Conservation (phyloP, 2,888 invertebrate species). For the Achlya flavicornis region DNA sequence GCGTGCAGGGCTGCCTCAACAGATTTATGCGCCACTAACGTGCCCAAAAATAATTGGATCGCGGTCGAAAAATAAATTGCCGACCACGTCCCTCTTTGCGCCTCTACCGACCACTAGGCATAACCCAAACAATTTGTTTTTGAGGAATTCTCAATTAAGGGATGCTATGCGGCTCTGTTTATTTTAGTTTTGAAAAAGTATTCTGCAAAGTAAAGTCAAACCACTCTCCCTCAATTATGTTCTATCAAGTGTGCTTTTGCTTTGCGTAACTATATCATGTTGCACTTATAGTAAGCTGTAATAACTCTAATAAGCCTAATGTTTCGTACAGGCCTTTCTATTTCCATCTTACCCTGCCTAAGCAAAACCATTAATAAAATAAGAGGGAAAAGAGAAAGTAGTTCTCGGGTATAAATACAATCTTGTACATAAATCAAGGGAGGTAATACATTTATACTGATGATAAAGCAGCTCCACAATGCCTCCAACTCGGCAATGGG, state of each 20-base stretch:
- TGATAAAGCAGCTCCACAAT: slow-evolving; percentile 9
- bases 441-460: slow-evolving; percentile 10
- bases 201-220: not conserved
- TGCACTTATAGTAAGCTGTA: not conserved
- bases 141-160: slow-evolving; percentile 60
- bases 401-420: slow-evolving; percentile 1
- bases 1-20: slow-evolving; percentile 52
- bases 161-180: slow-evolving; percentile 26
- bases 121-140: slow-evolving; percentile 70
- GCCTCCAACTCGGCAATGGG: slow-evolving; percentile 6
- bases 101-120: slow-evolving; percentile 51
- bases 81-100: slow-evolving; percentile 43
- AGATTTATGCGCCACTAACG: slow-evolving; percentile 75
- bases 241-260: no score
- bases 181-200: not conserved
- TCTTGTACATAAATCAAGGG: slow-evolving; percentile 9
- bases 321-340: not conserved
- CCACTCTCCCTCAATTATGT: not conserved
- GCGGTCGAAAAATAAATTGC: slow-evolving; percentile 79
- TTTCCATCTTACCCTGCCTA: not conserved
- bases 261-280: not conserved
- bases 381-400: not conserved
- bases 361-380: slow-evolving; percentile 7
- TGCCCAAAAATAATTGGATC: slow-evolving; percentile 81
- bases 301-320: not conserved